Percentiles rank a stretch among this genome's conserved stretches.
Conservation (phyloP, 2,113 vertebrate species). For the Podarcis cretensis region DNA sequence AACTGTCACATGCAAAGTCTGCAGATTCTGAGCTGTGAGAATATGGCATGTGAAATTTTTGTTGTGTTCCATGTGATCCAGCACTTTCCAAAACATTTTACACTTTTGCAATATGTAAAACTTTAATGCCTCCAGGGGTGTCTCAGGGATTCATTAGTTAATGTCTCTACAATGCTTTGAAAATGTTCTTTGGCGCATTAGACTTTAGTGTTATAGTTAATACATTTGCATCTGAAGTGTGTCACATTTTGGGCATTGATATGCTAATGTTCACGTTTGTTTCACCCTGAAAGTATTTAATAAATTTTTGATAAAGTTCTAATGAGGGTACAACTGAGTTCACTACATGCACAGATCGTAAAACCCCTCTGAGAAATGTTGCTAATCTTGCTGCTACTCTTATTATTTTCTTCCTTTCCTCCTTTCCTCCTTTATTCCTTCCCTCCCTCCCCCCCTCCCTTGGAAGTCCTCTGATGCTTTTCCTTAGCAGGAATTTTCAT, state of each 20-base stretch:
- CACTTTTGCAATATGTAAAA: neutral
- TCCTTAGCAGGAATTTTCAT: neutral
- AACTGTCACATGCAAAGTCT: neutral
- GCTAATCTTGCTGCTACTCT: neutral
- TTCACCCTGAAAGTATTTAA: constrained; percentile 20
- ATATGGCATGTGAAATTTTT: neutral
- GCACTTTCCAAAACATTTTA: neutral
- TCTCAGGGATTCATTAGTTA: constrained; percentile 43
- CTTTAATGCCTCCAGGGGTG: neutral
- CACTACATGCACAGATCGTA: neutral
- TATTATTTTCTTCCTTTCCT: neutral
- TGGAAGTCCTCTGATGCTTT: neutral
- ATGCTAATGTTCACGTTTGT: constrained; percentile 36
- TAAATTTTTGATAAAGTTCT: constrained; percentile 49
- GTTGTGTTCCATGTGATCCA: neutral
- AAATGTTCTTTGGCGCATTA: constrained; percentile 31
- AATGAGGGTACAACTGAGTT: constrained; percentile 15
- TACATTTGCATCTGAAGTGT: constrained; percentile 37
- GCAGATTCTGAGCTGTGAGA: neutral
- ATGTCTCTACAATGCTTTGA: constrained; percentile 26
- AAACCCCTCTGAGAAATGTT: neutral
- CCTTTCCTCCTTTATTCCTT: neutral
- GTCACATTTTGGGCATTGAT: constrained; percentile 42
- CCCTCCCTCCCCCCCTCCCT: too few relatives aligned
- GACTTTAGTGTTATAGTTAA: constrained; percentile 25